These are phyloP conservation scores for Creontiades dilutus DNA, from an alignment of 2,888 invertebrate species.

Conservation along the genomic window DNA sequence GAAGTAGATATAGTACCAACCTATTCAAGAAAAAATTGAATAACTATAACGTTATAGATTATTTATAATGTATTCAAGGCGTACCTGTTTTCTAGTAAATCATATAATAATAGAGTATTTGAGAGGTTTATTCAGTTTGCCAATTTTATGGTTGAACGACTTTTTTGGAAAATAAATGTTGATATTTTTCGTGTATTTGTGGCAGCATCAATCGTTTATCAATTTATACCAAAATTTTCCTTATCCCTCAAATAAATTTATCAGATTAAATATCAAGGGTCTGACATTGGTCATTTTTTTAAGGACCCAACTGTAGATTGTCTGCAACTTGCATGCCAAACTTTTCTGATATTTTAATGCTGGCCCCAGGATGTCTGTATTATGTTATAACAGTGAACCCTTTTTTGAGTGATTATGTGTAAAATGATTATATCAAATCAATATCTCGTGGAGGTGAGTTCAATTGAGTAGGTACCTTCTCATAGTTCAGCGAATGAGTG, in stretches of 20 bases:
- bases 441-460: too few species aligned
- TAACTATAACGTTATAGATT: slow-evolving; percentile 45
- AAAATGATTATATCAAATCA: too few species aligned
- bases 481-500: too few species aligned
- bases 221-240: slow-evolving; percentile 7
- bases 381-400: too few species aligned
- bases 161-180: slow-evolving; percentile 68
- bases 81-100: slow-evolving; percentile 63
- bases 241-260: background rate
- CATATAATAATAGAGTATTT: slow-evolving; percentile 36
- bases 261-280: background rate
- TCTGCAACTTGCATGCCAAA: too few species aligned
- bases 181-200: slow-evolving; percentile 72
- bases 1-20: slow-evolving; percentile 29
- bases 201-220: slow-evolving; percentile 68
- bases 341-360: too few species aligned
- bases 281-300: too few species aligned
- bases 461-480: too few species aligned
- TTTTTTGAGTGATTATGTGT: too few species aligned
- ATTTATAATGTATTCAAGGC: slow-evolving; percentile 68
- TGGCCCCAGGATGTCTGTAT: too few species aligned
- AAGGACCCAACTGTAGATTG: too few species aligned
- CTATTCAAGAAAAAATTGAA: slow-evolving; percentile 1
- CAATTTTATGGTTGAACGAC: slow-evolving; percentile 70
- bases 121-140: slow-evolving; percentile 60